phyloP scores from a whole-genome alignment of 2,888 invertebrate species.

The Orthosia gothica region DNA sequence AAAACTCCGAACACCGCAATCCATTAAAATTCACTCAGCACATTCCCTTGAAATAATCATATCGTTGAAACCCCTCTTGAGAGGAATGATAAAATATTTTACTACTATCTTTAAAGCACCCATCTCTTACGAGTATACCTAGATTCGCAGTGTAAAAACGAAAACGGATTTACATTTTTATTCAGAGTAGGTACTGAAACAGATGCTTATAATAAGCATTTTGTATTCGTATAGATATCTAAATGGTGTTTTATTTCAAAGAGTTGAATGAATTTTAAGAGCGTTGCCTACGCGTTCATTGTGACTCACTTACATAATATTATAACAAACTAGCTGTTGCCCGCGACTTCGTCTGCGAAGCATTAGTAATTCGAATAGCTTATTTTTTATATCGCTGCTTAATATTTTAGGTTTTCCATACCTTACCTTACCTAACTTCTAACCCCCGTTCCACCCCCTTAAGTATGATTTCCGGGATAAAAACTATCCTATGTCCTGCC shows the following conservation, averaged over 20 bases:
- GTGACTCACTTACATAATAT: background rate
- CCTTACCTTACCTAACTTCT: too few species aligned
- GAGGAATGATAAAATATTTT: slow-evolving; percentile 28
- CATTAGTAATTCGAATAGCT: too few species aligned
- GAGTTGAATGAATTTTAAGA: background rate
- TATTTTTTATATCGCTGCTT: too few species aligned
- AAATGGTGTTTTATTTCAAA: slow-evolving; percentile 32
- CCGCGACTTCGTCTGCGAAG: too few species aligned
- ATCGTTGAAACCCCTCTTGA: slow-evolving; percentile 17
- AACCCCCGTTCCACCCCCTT: too few species aligned
- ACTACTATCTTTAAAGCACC: slow-evolving; percentile 12
- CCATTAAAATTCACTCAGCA: slow-evolving; percentile 24
- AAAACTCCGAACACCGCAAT: background rate
- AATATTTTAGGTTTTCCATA: too few species aligned
- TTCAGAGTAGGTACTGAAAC: slow-evolving; percentile 32
- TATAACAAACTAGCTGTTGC: too few species aligned
- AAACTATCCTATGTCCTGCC: too few species aligned
- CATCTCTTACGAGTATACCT: slow-evolving; percentile 19
- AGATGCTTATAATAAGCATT: slow-evolving; percentile 43
- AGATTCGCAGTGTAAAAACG: slow-evolving; percentile 37
- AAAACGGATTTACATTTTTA: slow-evolving; percentile 51
- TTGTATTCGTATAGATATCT: slow-evolving; percentile 22
- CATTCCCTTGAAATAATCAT: slow-evolving; percentile 11
- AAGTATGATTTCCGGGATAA: too few species aligned
- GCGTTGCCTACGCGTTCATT: slow-evolving; percentile 1